These are phyloP conservation scores for Macroramphosus scolopax DNA, from an alignment of 2,797 vertebrate species.

Conservation along the genomic window DNA sequence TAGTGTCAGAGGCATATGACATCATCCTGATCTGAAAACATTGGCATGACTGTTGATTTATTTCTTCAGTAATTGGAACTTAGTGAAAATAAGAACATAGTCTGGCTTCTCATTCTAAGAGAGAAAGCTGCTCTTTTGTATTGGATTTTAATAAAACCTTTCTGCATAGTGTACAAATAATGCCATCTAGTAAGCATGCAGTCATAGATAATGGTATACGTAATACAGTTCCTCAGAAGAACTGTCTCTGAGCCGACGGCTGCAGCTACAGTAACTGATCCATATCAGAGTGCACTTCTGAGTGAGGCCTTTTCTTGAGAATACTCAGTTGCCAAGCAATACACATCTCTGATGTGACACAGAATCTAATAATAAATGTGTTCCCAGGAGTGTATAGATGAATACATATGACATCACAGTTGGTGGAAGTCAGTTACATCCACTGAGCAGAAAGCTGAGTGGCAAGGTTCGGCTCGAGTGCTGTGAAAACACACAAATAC, in stretches of 20 bases:
- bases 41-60: too few species aligned
- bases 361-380: slow-evolving; percentile 15
- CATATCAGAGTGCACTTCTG: slow-evolving; percentile 63
- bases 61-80: too few species aligned
- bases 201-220: slow-evolving; percentile 46
- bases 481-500: too few species aligned
- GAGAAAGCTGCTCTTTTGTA: background rate
- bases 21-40: slow-evolving; percentile 14
- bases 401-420: too few species aligned
- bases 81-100: too few species aligned
- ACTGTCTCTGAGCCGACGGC: slow-evolving; percentile 29
- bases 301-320: slow-evolving; percentile 57
- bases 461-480: too few species aligned
- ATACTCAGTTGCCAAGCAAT: slow-evolving; percentile 34
- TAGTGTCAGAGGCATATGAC: slow-evolving; percentile 25
- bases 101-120: slow-evolving; percentile 1
- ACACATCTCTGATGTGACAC: slow-evolving; percentile 29
- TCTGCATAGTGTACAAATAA: slow-evolving; percentile 11
- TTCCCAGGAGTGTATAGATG: too few species aligned
- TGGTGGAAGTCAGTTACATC: too few species aligned
- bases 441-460: too few species aligned
- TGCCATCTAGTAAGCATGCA: slow-evolving; percentile 25
- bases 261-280: slow-evolving; percentile 60
- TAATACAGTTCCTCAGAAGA: slow-evolving; percentile 52
- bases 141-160: slow-evolving; percentile 11